Percentiles rank a stretch among this genome's conserved stretches.
Conservation (phyloP, 2,797 vertebrate species). For the Macropodus opercularis region DNA sequence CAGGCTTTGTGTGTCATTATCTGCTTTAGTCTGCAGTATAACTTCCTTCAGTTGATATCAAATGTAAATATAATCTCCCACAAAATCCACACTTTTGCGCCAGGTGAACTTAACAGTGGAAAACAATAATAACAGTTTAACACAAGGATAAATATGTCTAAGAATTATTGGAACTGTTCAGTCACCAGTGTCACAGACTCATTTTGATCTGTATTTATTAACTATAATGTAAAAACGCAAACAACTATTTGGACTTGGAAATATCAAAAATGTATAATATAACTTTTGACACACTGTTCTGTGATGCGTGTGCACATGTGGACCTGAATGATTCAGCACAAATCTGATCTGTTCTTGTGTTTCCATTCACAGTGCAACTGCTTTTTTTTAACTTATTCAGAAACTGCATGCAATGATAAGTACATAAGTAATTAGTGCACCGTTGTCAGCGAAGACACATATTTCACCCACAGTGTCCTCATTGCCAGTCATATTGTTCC, state of each 20-base stretch:
- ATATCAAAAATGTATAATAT: too few species aligned
- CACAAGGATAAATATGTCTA: too few species aligned
- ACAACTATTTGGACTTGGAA: too few species aligned
- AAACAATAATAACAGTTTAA: neutral
- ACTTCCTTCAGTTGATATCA: neutral
- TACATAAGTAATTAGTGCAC: too few species aligned
- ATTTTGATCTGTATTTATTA: too few species aligned
- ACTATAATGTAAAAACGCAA: too few species aligned
- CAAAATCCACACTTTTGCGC: too few species aligned
- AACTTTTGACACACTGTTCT: constrained; percentile 5
- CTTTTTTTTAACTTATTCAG: too few species aligned
- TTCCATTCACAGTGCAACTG: constrained; percentile 26
- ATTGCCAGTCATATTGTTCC: neutral
- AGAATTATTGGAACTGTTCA: neutral
- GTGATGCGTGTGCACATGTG: constrained; percentile 1
- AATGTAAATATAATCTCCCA: neutral
- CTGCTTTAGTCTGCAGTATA: too few species aligned
- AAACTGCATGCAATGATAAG: too few species aligned
- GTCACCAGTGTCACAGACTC: neutral
- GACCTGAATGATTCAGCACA: constrained; percentile 9
- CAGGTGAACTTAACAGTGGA: too few species aligned
- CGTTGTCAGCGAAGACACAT: neutral
- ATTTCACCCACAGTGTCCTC: neutral
- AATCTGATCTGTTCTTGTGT: constrained; percentile 13
- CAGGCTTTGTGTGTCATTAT: neutral